A percentile compares a stretch with the other conserved stretches of the same genome.
Evolutionary conservation across 2,888 invertebrate species (phyloP).

Genomic region (Parnassius glacialis): DNA sequence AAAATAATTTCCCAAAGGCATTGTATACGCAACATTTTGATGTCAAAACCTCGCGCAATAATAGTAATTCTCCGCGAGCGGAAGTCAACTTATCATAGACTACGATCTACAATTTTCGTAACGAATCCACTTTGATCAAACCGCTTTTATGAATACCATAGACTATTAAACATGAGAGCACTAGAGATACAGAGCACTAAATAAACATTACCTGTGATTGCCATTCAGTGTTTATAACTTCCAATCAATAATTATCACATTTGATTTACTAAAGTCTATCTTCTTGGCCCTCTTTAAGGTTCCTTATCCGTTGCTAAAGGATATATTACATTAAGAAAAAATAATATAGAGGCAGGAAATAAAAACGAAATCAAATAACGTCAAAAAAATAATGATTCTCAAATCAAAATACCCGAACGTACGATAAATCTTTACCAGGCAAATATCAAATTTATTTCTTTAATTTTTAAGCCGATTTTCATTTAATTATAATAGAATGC

Average conservation of each 20-base stretch:
- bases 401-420: slow-evolving; percentile 1
- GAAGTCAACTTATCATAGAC: slow-evolving; percentile 7
- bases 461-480: slow-evolving; percentile 28
- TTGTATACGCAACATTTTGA: background rate
- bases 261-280: background rate
- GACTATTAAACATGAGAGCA: slow-evolving; percentile 14
- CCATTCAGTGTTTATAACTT: background rate
- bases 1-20: background rate
- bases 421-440: background rate
- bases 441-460: background rate
- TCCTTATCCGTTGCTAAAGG: background rate
- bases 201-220: slow-evolving; percentile 14
- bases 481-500: slow-evolving; percentile 10
- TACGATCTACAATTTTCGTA: background rate
- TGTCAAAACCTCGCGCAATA: background rate
- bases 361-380: background rate
- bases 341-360: background rate
- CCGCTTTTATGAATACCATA: slow-evolving; percentile 15
- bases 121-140: slow-evolving; percentile 13
- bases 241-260: background rate
- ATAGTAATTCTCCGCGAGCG: background rate
- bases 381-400: slow-evolving; percentile 1
- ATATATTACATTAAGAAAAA: background rate
- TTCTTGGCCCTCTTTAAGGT: background rate
- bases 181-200: slow-evolving; percentile 7